These are phyloP conservation scores for human (Homo sapiens) DNA, from an alignment of 2,113 vertebrate genomes.

Conservation along the genomic window GRCh38 chr2:75885001-75885500, in stretches of 20 bases:
- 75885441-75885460: not conserved
- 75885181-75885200: not conserved
- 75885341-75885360: not conserved
- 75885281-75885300: not conserved
- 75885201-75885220: not conserved
- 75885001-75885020: too few species aligned
- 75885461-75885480: not conserved
- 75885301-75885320: not conserved
- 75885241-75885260: not conserved
- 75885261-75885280: not conserved
- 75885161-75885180: not conserved
- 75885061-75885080: not conserved
- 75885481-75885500: not conserved
- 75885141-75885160: not conserved
- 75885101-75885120: not conserved
- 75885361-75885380: not conserved
- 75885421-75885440: not conserved
- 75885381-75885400: slow-evolving; percentile 9
- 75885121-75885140: not conserved
- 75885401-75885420: not conserved
- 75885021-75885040: too few species aligned
- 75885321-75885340: not conserved
- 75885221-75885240: not conserved
- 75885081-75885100: not conserved
- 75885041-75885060: too few species aligned